Evolutionary conservation across 2,888 invertebrate species (phyloP), one percentile per base, ranked within the genome.

Genomic region (Caenorhabditis virilis): DNA sequence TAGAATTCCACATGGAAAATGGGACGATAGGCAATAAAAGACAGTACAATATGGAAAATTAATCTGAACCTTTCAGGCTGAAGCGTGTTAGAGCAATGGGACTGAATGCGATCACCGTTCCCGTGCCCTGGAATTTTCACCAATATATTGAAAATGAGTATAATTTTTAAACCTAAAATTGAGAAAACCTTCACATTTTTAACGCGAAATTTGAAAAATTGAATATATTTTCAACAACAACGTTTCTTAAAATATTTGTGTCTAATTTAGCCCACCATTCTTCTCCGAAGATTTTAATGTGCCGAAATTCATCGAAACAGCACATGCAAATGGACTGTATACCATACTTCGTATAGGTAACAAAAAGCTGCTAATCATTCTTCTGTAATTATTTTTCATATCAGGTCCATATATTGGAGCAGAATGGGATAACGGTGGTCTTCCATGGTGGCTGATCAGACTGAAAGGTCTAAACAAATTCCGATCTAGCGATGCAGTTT

Each of bases 1-100:
- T 83, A 88, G 93, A 6, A 87, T 91, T 0, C 91, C 91, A 2
- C 88, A 88, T 36, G 87, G 87, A 22, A 90, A 90, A 79, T 93
- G 93, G 93, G 87, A 89, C 46, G 89, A 91, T 64, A 88, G 91
- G 51, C 13, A 9, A 13, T 30, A 30, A 13, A 30, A 13, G 30
- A 9, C 30, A 30, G 30, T 13, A n/a, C 30, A 30, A 30, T 30
- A 13, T 30, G 6, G 30, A 13, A 30, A 30, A 9, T 30, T 9
- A 30, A 30, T 30, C 6, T 9, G 30, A n/a, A n/a, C n/a, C n/a
- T n/a, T 30, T 30, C 30, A 30, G 30, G 13, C 84, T 93, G 63
- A 86, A 87, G 52, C 91, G 91, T 82, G 85, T 91, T 11, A 53
- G 72, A 15, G 60, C 68, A n/a, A 41, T 57, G 13, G 69, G 69